These are phyloP conservation scores for Nylanderia fulva DNA, from an alignment of 1,140 invertebrate genomes.

Conservation along the genomic window DNA sequence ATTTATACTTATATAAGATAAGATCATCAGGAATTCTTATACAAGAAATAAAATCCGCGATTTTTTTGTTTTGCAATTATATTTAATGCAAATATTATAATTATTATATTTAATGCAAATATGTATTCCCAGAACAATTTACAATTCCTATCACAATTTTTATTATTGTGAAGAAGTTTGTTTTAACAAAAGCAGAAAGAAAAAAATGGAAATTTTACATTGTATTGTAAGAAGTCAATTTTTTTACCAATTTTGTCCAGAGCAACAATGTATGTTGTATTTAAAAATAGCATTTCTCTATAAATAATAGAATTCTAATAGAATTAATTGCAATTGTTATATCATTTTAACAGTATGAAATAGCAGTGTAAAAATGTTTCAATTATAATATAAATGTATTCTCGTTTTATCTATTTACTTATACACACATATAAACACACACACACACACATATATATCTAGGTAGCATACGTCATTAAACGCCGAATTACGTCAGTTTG, in stretches of 20 bases:
- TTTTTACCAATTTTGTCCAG: neutral
- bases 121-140: too few relatives aligned
- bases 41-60: neutral
- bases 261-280: neutral
- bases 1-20: constrained; percentile 5
- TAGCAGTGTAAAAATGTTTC: constrained; percentile 2
- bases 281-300: constrained; percentile 24
- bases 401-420: constrained; percentile 30
- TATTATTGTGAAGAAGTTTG: neutral
- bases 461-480: too few relatives aligned
- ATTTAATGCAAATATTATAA: too few relatives aligned
- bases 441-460: too few relatives aligned
- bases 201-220: constrained; percentile 6
- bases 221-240: neutral
- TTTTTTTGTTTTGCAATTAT: constrained; percentile 40
- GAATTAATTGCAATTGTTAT: neutral
- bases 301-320: too few relatives aligned
- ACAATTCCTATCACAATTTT: too few relatives aligned
- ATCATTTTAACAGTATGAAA: constrained; percentile 21
- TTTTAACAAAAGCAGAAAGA: constrained; percentile 11
- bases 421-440: neutral
- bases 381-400: constrained; percentile 35
- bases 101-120: too few relatives aligned
- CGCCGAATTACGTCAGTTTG: too few relatives aligned
- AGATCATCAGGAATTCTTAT: neutral